A percentile compares a stretch with the other conserved stretches of the same genome.
Evolutionary conservation across 2,113 vertebrate genomes (phyloP).

Genomic region (Pelobates fuscus): DNA sequence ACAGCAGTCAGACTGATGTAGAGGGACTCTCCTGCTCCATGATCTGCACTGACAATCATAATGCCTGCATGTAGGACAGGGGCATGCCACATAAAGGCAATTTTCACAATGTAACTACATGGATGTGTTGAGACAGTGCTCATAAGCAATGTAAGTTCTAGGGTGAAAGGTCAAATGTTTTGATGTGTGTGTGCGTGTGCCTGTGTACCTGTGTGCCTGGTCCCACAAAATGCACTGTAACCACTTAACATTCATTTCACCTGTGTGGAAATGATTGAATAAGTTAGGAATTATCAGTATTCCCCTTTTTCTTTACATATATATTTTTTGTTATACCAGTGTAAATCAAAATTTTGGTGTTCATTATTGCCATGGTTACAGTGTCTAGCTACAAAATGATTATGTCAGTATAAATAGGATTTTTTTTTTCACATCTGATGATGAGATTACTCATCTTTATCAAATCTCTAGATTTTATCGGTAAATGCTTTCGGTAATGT

Average conservation of each 20-base stretch:
- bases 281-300: slow-evolving; percentile 23
- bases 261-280: slow-evolving; percentile 15
- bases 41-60: slow-evolving; percentile 49
- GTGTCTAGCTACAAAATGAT: slow-evolving; percentile 49
- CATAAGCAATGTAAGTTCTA: slow-evolving; percentile 40
- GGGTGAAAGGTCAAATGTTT: slow-evolving; percentile 27
- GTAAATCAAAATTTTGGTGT: slow-evolving; percentile 37
- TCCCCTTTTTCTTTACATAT: slow-evolving; percentile 40
- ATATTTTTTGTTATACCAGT: slow-evolving; percentile 36
- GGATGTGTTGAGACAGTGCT: slow-evolving; percentile 33
- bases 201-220: slow-evolving; percentile 15
- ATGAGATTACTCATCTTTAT: slow-evolving; percentile 49
- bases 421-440: slow-evolving; percentile 45
- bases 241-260: slow-evolving; percentile 18
- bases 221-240: slow-evolving; percentile 40
- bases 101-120: slow-evolving; percentile 35
- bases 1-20: slow-evolving; percentile 23
- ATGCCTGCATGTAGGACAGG: slow-evolving; percentile 35
- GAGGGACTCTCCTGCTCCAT: slow-evolving; percentile 21
- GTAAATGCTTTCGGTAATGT: slow-evolving; percentile 43
- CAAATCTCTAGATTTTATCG: slow-evolving; percentile 47
- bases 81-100: slow-evolving; percentile 22
- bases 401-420: slow-evolving; percentile 42
- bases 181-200: slow-evolving; percentile 5
- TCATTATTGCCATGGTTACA: slow-evolving; percentile 50